Percentiles rank a stretch among this genome's conserved stretches.
Conservation (phyloP, 1,140 invertebrate genomes). For the Glomeris maerens region DNA sequence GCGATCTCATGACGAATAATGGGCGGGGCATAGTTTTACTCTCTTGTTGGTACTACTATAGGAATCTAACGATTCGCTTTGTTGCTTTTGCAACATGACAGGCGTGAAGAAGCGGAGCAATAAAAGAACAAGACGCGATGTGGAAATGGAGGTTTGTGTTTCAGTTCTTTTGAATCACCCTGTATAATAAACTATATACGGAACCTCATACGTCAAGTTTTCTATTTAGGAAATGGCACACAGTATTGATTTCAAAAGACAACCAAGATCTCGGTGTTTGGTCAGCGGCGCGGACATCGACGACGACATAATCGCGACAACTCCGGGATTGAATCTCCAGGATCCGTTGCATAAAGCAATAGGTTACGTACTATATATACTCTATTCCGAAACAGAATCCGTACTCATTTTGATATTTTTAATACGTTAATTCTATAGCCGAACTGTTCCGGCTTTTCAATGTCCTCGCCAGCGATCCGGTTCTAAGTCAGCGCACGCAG, state of each 20-base stretch:
- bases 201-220: constrained; percentile 13
- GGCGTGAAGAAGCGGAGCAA: constrained; percentile 16
- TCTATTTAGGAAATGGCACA: constrained; percentile 15
- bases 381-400: constrained; percentile 17
- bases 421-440: constrained; percentile 36
- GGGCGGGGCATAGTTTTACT: too few species aligned
- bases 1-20: too few species aligned
- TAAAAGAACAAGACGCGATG: constrained; percentile 26
- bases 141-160: constrained; percentile 29
- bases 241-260: background rate
- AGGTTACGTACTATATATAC: constrained; percentile 24
- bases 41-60: too few species aligned
- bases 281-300: constrained; percentile 18
- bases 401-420: background rate
- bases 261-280: background rate
- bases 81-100: too few species aligned
- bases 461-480: constrained; percentile 54
- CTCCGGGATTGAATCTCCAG: background rate
- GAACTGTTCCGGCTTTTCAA: constrained; percentile 55
- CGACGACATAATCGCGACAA: background rate
- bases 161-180: too few species aligned
- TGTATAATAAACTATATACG: background rate
- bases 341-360: constrained; percentile 31
- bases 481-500: constrained; percentile 65
- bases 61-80: too few species aligned